Evolutionary conservation across 2,888 invertebrate species (phyloP).

Genomic region (Plutella xylostella): DNA sequence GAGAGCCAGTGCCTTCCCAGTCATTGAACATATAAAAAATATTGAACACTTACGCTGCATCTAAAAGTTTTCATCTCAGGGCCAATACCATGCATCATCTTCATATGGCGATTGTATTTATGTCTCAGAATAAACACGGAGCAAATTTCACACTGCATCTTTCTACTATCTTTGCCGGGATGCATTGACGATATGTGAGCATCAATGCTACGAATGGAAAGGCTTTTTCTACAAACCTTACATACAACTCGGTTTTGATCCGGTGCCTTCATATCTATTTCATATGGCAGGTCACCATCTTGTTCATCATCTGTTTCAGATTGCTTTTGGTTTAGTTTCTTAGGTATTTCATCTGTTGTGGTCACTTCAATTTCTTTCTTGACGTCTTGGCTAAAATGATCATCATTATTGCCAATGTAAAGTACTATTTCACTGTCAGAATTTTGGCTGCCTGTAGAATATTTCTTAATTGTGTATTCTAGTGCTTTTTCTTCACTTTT

Average conservation of each 20-base stretch:
- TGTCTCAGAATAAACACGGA: constrained; percentile 26
- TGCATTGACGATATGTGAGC: constrained; percentile 31
- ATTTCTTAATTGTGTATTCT: too few relatives aligned
- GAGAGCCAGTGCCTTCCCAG: not conserved
- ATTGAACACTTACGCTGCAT: constrained; percentile 29
- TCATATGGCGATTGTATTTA: constrained; percentile 28
- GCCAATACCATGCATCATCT: constrained; percentile 24
- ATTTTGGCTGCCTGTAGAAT: too few relatives aligned
- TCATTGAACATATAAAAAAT: not conserved
- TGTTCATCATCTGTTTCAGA: constrained; percentile 2
- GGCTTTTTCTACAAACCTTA: constrained; percentile 32
- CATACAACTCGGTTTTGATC: constrained; percentile 26
- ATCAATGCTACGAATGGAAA: constrained; percentile 34
- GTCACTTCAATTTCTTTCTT: too few relatives aligned
- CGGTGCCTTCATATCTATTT: not conserved
- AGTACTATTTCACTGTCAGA: too few relatives aligned
- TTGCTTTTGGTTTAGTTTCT: not conserved
- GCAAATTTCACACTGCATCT: constrained; percentile 36
- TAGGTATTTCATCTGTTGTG: not conserved
- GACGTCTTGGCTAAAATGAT: too few relatives aligned
- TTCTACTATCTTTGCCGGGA: constrained; percentile 32
- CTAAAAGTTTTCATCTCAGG: constrained; percentile 4
- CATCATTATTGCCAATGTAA: too few relatives aligned
- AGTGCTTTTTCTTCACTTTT: too few relatives aligned
- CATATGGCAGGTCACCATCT: not conserved